Conservation (phyloP, 2,113 vertebrate genomes). For the Athene cunicularia region DNA sequence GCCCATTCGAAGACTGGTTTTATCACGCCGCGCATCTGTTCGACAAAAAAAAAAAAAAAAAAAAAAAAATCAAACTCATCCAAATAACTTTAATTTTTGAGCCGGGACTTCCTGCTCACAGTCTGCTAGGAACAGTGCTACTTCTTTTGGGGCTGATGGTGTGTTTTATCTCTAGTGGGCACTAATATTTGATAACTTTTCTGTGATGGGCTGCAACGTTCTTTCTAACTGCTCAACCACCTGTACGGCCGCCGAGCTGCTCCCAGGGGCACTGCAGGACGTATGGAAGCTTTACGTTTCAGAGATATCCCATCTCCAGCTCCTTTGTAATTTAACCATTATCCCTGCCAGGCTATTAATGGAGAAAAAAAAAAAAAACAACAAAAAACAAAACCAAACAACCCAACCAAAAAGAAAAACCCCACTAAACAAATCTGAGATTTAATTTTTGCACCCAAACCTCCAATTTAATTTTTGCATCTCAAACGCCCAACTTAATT, state of each 20-base stretch:
- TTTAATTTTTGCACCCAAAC: background rate
- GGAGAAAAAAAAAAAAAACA: fast-evolving
- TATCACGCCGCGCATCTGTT: background rate
- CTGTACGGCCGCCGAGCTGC: background rate
- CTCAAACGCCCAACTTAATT: background rate
- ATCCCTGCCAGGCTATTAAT: background rate
- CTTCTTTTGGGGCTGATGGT: fast-evolving
- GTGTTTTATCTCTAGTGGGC: background rate
- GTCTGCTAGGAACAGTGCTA: fast-evolving
- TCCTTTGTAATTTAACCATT: background rate
- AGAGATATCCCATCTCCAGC: background rate
- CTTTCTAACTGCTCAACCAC: background rate
- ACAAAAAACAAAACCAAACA: background rate
- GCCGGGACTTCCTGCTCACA: fast-evolving
- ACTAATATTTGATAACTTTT: background rate
- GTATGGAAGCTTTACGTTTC: background rate
- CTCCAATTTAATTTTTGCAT: background rate
- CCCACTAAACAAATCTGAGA: background rate
- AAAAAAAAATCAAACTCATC: background rate
- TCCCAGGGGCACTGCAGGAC: background rate
- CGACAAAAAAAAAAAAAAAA: background rate
- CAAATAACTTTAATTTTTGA: background rate
- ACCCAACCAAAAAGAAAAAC: background rate
- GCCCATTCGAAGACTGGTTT: fast-evolving
- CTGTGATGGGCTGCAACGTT: fast-evolving